Evolutionary conservation across 2,797 vertebrate genomes (phyloP).

Genomic region (Catostomus latipinnis): DNA sequence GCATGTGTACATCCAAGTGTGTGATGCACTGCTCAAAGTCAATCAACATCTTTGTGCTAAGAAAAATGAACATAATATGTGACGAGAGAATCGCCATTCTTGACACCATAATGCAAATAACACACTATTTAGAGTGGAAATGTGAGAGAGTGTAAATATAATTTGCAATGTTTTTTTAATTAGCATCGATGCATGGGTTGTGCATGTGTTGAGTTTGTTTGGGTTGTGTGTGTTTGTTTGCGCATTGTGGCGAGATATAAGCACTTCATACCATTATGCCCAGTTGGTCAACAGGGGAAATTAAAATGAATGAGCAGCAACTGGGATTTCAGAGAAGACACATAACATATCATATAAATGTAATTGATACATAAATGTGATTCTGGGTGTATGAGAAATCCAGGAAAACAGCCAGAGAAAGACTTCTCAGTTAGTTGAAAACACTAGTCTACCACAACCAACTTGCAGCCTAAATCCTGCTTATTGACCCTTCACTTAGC

Average conservation of each 20-base stretch:
- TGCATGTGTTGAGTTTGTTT: background rate
- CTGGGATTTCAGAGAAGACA: background rate
- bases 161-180: background rate
- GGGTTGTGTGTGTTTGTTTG: no score
- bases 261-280: background rate
- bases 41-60: background rate
- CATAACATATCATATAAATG: background rate
- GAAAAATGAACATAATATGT: background rate
- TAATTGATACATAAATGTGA: background rate
- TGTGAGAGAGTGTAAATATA: background rate
- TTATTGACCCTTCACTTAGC: no score
- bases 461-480: slow-evolving; percentile 10
- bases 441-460: background rate
- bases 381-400: background rate
- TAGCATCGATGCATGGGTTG: background rate
- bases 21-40: background rate
- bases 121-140: background rate
- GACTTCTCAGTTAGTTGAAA: background rate
- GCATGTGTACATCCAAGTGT: background rate
- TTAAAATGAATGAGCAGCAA: background rate
- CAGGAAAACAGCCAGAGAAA: background rate
- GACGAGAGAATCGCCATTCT: background rate
- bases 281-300: background rate
- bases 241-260: background rate
- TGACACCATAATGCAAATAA: background rate